These are phyloP conservation scores for Myodes glareolus DNA, from an alignment of 2,113 vertebrate species.

Conservation along the genomic window DNA sequence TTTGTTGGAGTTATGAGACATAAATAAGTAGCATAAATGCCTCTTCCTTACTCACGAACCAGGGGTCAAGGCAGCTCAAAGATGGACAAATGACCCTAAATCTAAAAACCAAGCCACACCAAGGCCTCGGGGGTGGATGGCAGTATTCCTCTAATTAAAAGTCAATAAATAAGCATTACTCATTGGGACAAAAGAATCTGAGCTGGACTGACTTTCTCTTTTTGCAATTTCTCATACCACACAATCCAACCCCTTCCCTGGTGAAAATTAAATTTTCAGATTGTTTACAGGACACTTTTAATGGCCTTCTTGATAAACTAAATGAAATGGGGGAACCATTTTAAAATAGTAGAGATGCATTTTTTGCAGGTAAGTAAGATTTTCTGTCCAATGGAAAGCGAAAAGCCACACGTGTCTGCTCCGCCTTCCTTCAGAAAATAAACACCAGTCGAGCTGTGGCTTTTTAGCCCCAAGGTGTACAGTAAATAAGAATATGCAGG, in stretches of 20 bases:
- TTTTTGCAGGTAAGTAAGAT: slow-evolving; percentile 66
- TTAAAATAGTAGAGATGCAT: slow-evolving; percentile 65
- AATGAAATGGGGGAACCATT: slow-evolving; percentile 59
- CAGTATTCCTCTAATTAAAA: slow-evolving; percentile 49
- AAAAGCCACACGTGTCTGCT: slow-evolving; percentile 15
- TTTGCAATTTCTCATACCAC: slow-evolving; percentile 52
- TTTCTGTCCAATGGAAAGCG: not conserved
- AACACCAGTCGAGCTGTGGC: not conserved
- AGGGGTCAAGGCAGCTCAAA: slow-evolving; percentile 41
- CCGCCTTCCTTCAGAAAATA: slow-evolving; percentile 42
- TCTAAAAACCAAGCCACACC: not conserved
- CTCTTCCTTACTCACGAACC: slow-evolving; percentile 40
- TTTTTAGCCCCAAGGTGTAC: slow-evolving; percentile 45
- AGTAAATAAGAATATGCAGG: slow-evolving; percentile 74
- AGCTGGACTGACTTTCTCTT: slow-evolving; percentile 57
- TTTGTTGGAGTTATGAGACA: slow-evolving; percentile 59
- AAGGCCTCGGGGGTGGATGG: not conserved
- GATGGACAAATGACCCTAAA: not conserved
- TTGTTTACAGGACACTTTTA: slow-evolving; percentile 72
- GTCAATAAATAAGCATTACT: slow-evolving; percentile 46
- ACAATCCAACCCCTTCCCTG: slow-evolving; percentile 70
- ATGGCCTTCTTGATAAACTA: slow-evolving; percentile 12
- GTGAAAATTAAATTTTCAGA: slow-evolving; percentile 77
- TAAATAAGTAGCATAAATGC: slow-evolving; percentile 58
- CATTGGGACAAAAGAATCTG: slow-evolving; percentile 47